Conservation (phyloP, 2,113 vertebrate species). For the Isichthys henryi region DNA sequence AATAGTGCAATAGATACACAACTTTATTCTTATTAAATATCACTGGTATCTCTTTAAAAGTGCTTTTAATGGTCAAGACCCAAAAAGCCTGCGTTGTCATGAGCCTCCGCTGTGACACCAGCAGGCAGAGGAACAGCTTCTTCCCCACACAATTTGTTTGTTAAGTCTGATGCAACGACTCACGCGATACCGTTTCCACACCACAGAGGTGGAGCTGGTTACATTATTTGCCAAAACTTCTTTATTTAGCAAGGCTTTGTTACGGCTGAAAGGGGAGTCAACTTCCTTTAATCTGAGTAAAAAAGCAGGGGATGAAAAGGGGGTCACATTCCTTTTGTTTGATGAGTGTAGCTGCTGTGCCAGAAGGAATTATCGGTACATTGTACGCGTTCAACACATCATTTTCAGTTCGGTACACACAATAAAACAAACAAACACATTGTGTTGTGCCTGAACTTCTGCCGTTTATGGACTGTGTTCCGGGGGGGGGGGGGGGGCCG, state of each 20-base stretch:
- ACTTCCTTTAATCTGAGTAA: neutral
- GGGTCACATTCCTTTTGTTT: neutral
- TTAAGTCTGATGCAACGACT: neutral
- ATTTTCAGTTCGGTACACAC: neutral
- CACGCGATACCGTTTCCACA: neutral
- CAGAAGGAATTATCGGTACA: neutral
- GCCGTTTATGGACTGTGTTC: too few species aligned
- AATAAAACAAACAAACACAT: too few species aligned
- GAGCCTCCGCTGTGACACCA: neutral
- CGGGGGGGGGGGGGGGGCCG: too few species aligned
- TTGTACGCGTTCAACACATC: neutral
- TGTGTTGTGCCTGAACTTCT: too few species aligned
- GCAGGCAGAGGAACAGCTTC: neutral
- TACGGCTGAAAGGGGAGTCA: neutral
- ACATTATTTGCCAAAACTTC: neutral
- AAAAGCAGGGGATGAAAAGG: neutral
- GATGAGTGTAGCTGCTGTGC: neutral
- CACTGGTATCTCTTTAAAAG: too few species aligned
- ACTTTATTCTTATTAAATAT: too few species aligned
- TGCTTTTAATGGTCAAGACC: too few species aligned
- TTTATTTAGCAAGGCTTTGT: neutral
- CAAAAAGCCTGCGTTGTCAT: too few species aligned
- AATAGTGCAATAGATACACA: too few species aligned
- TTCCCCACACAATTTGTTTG: neutral
- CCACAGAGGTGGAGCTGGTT: neutral